A percentile compares a stretch with the other conserved stretches of the same genome.
Conservation (phyloP, 1,140 invertebrate genomes). For the Prorops nasuta region DNA sequence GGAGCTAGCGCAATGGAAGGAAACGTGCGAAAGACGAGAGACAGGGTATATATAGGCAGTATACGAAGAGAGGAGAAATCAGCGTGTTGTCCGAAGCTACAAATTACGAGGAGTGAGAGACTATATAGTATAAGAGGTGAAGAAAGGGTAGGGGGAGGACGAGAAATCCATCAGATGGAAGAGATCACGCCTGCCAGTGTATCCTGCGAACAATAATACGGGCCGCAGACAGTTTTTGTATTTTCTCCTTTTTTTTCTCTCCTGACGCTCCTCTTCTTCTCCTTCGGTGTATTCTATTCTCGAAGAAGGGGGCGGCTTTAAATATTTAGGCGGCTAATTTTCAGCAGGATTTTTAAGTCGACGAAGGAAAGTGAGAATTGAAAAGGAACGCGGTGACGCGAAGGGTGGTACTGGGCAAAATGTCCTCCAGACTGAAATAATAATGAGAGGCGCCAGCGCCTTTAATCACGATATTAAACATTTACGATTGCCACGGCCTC, state of each 20-base stretch:
- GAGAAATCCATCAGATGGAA: conserved; percentile 47
- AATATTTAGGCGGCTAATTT: conserved; percentile 56
- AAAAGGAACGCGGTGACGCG: conserved; percentile 45
- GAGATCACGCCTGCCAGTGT: conserved; percentile 41
- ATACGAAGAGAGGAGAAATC: conserved; percentile 27
- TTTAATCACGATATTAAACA: conserved; percentile 59
- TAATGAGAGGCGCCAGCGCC: conserved; percentile 53
- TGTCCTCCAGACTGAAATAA: conserved; percentile 56
- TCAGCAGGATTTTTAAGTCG: conserved; percentile 47
- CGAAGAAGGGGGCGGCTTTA: conserved; percentile 35
- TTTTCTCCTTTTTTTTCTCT: conserved; percentile 14
- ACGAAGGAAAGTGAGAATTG: conserved; percentile 46
- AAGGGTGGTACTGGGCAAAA: conserved; percentile 35
- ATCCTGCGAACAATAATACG: conserved; percentile 36
- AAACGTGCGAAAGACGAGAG: neutral
- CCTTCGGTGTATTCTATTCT: neutral
- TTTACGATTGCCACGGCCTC: conserved; percentile 50
- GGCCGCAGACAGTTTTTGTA: conserved; percentile 43
- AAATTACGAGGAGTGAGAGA: conserved; percentile 12
- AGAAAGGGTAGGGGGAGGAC: conserved; percentile 10
- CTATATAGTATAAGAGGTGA: conserved; percentile 28
- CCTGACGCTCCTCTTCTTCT: conserved; percentile 5
- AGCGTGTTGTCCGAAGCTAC: conserved; percentile 23
- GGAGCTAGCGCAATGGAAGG: too few species aligned
- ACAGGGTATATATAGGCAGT: too few species aligned